Evolutionary conservation across 2,113 vertebrate species (phyloP), one percentile per base, ranked within the genome.

Genomic region (Campylomormyrus numenius): DNA sequence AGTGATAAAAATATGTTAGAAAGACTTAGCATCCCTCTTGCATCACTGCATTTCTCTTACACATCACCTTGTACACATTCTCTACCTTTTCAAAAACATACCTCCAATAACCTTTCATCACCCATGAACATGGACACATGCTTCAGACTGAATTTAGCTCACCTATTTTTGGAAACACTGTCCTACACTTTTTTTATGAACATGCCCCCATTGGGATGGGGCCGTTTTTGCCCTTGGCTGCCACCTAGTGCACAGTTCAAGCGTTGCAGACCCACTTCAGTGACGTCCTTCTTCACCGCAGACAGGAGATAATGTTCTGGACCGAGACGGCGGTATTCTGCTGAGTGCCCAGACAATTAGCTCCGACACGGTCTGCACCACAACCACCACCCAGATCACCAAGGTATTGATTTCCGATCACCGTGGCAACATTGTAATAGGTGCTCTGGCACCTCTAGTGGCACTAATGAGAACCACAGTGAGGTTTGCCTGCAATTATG

Each of bases 311-410:
- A 95, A 93, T 91, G 94, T 90, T 85, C 95, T 95, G 89, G 98
- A 98, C 92, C 95, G 96, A 91, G 98, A 99, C 90, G 94, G 97
- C 39, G 98, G 97, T 62, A 95, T 99, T 92, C 94, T 99, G 92
- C 94, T 99, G 93, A 97, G 97, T 89, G 98, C 98, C 90, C 98
- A 99, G 94, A 99, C 98, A 94, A 98, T 99, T 94, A 99, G 98
- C 46, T 99, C 98, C 0, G 98, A 99, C 95, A 99, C 98, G 88
- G 96, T 98, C 92, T 98, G 98, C 95, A 98, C 98, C 93, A 99
- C 98, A 90, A 99, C 98, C 93, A 99, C 98, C 66, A 99, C 98
- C n/a, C 98, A 99, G 95, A 99, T 99, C 92, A 99, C 98, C 46
- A 99, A 99, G 98, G 98, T 99, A 94, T 95, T 80, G 15, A 10